Conservation (phyloP, 2,888 invertebrate species). For the Plemyria rubiginata region DNA sequence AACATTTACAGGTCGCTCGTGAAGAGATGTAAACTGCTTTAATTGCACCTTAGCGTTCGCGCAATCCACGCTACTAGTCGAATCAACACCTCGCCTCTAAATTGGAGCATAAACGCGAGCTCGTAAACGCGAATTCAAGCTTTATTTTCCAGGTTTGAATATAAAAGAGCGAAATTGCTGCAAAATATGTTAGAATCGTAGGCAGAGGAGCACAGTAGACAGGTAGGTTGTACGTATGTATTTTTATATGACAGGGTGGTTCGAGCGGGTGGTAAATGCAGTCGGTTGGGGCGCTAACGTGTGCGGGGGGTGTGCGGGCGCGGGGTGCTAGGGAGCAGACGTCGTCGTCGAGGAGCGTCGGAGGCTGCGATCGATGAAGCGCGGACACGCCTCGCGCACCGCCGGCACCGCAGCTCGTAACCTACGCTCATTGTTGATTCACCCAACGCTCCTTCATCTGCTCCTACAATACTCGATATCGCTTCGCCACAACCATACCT, state of each 20-base stretch:
- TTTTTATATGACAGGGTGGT: conserved; percentile 59
- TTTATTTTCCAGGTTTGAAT: conserved; percentile 52
- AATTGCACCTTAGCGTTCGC: conserved; percentile 67
- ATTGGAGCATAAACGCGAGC: conserved; percentile 56
- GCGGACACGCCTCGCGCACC: conserved; percentile 83
- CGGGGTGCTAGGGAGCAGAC: conserved; percentile 65
- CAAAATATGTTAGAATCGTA: conserved; percentile 58
- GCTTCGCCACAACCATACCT: conserved; percentile 23
- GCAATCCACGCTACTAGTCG: conserved; percentile 56
- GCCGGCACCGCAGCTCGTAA: conserved; percentile 58
- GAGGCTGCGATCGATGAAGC: conserved; percentile 85
- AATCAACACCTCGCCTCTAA: conserved; percentile 70
- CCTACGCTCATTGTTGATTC: conserved; percentile 74
- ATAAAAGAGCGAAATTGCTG: conserved; percentile 46
- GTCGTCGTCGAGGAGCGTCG: conserved; percentile 83
- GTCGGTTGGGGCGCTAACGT: conserved; percentile 83
- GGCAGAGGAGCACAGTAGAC: conserved; percentile 63
- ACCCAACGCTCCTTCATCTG: conserved; percentile 53
- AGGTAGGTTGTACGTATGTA: conserved; percentile 61
- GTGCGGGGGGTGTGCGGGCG: conserved; percentile 59
- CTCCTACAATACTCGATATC: conserved; percentile 27
- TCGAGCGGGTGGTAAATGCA: conserved; percentile 80
- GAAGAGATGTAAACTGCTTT: conserved; percentile 75
- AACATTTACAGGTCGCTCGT: conserved; percentile 78
- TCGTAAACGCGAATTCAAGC: conserved; percentile 50